Conservation (phyloP, 2,113 vertebrate species). For the Okapia johnstoni region DNA sequence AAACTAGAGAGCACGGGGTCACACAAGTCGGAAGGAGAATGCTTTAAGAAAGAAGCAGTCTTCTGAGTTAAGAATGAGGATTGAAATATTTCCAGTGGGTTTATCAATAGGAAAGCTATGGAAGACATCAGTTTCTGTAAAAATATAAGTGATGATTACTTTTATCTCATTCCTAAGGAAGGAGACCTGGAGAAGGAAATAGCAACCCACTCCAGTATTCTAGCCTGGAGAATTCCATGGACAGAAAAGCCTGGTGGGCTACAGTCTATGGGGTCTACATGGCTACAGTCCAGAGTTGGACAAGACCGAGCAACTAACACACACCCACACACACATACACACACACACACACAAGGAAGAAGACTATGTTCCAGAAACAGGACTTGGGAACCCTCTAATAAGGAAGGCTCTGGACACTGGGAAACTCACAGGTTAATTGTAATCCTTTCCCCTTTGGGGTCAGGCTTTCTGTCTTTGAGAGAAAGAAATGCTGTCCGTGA, state of each 20-base stretch:
- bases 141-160: neutral
- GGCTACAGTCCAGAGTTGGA: neutral
- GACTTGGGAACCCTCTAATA: neutral
- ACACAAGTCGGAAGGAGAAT: neutral
- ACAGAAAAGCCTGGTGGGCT: neutral
- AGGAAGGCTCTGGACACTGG: neutral
- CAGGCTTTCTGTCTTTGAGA: neutral
- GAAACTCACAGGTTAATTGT: neutral
- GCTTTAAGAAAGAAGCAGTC: neutral
- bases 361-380: neutral
- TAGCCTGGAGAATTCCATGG: neutral
- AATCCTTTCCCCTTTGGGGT: neutral
- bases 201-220: neutral
- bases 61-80: neutral
- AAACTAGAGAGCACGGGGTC: neutral
- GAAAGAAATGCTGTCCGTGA: neutral
- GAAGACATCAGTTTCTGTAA: neutral
- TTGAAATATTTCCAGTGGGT: neutral
- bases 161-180: neutral
- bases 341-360: neutral
- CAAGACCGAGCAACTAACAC: neutral
- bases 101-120: neutral
- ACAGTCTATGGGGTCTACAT: neutral
- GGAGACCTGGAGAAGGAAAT: neutral
- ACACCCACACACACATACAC: neutral